Conservation (phyloP, 2,888 invertebrate genomes). For the Alviniconcha strummeri region DNA sequence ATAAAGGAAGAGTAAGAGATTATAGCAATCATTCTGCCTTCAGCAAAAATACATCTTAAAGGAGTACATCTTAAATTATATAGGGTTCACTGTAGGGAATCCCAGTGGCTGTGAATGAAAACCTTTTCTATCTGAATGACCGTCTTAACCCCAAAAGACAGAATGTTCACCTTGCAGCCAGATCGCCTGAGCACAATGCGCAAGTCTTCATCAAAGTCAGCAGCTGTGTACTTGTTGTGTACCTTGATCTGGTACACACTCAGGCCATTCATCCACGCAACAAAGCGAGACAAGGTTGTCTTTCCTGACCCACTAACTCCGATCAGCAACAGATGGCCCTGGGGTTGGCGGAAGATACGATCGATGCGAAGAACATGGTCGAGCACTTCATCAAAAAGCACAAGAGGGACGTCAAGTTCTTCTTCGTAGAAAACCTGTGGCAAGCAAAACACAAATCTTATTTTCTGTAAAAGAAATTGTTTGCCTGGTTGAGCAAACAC, state of each 20-base stretch:
- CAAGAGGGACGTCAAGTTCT: constrained; percentile 97
- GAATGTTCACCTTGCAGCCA: constrained; percentile 74
- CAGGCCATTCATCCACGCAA: constrained; percentile 99
- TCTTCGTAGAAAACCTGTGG: constrained; percentile 96
- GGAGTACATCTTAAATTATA: no score
- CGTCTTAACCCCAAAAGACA: no score
- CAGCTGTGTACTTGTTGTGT: constrained; percentile 98
- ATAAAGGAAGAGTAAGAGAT: no score
- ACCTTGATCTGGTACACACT: constrained; percentile 99
- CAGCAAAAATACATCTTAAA: no score
- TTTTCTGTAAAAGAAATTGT: background rate
- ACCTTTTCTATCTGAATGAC: no score
- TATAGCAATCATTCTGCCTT: no score
- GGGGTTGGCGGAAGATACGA: constrained; percentile 98
- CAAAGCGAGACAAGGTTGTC: constrained; percentile 98
- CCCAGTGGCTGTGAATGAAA: no score
- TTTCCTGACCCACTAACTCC: constrained; percentile 99
- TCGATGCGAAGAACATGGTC: constrained; percentile 99
- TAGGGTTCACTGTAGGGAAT: no score
- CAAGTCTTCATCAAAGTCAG: constrained; percentile 99
- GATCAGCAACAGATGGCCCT: constrained; percentile 97
- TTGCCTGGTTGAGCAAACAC: background rate
- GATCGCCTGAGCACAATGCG: constrained; percentile 78
- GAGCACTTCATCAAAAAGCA: constrained; percentile 98
- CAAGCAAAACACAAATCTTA: background rate